Evolutionary conservation across 2,797 vertebrate species (phyloP), one percentile per base, ranked within the genome.

Genomic region (Poeciliopsis paucimaculata): DNA sequence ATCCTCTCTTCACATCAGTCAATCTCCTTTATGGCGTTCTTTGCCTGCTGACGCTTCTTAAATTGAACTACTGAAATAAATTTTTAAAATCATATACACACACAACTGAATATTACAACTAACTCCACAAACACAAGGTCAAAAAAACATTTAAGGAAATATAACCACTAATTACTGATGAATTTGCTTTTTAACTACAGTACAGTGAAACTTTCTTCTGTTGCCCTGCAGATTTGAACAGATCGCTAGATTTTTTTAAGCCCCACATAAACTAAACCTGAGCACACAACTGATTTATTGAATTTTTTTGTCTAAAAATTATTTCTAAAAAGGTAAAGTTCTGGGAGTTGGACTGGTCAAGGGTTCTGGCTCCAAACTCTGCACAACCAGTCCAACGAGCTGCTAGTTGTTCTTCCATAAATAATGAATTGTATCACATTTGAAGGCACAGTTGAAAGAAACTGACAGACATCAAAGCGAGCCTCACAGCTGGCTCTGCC

Each of bases 341-440:
- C 20, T 9, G 49, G 7, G 49, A 23, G 49, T 51, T 51, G 49
- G 51, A 16, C 6, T 36, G 49, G n/a, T 60, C 60, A 39, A 10
- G 46, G 1, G 6, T 36, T 68, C 8, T 34, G 62, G 36, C 71
- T 15, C 72, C 39, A 51, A 75, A 53, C 47, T 60, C 64, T 47
- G 49, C 47, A 62, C 31, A 36, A 15, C 28, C 39, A 75, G 7
- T 73, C 34, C 51, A 55, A 18, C 77, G 11, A 47, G 36, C 62
- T 43, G 8, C 26, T 55, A 5, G 64, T 9, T 71, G 31, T 49
- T 62, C 68, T 64, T 72, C 73, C 36, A 71, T 70, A 49, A 82
- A 86, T 73, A 64, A 83, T 28, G 3, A 45, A 36, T 3, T 10
- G 34, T n/a, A 9, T 8, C 1, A 9, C 16, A 64, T 47, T 70